A percentile compares a stretch with the other conserved stretches of the same genome.
Evolutionary conservation across 2,888 invertebrate genomes (phyloP).

Genomic region (Pachliopta kotzebuea): DNA sequence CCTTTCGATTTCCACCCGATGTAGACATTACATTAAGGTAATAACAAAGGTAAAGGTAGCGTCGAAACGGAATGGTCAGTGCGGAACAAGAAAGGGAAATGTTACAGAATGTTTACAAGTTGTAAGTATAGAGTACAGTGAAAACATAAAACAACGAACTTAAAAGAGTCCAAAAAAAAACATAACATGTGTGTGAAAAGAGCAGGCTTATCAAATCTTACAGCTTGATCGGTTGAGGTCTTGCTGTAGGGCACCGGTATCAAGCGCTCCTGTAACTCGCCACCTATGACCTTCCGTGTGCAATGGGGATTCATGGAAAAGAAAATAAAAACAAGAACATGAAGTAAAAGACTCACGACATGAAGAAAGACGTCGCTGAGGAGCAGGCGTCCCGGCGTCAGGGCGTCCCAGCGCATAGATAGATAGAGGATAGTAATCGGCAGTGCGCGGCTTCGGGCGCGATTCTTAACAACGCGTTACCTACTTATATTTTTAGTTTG

Average conservation of each 20-base stretch:
- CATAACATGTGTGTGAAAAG: conserved; percentile 62
- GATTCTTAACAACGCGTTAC: conserved; percentile 34
- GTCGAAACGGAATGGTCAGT: conserved; percentile 48
- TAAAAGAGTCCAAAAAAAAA: conserved; percentile 50
- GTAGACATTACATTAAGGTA: background rate
- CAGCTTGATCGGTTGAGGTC: conserved; percentile 99
- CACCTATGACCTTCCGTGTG: conserved; percentile 99
- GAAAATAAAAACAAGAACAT: conserved; percentile 80
- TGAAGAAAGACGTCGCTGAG: conserved; percentile 44
- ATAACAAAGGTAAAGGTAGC: background rate
- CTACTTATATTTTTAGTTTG: no score
- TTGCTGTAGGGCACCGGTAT: conserved; percentile 99
- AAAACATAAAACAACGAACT: conserved; percentile 60
- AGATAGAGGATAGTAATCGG: conserved; percentile 37
- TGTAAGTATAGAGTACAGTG: conserved; percentile 74
- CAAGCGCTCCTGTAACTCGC: conserved; percentile 99
- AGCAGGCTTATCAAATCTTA: conserved; percentile 85
- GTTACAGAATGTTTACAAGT: conserved; percentile 45
- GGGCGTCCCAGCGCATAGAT: conserved; percentile 13
- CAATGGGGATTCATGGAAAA: conserved; percentile 91
- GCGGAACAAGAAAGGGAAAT: conserved; percentile 47
- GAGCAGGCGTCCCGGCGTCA: conserved; percentile 31
- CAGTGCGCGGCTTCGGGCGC: conserved; percentile 45
- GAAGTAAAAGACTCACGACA: conserved; percentile 70
- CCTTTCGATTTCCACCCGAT: conserved; percentile 46